Evolutionary conservation across 2,797 vertebrate species (phyloP), one percentile per base, ranked within the genome.

Genomic region (Galagoides demidoff): DNA sequence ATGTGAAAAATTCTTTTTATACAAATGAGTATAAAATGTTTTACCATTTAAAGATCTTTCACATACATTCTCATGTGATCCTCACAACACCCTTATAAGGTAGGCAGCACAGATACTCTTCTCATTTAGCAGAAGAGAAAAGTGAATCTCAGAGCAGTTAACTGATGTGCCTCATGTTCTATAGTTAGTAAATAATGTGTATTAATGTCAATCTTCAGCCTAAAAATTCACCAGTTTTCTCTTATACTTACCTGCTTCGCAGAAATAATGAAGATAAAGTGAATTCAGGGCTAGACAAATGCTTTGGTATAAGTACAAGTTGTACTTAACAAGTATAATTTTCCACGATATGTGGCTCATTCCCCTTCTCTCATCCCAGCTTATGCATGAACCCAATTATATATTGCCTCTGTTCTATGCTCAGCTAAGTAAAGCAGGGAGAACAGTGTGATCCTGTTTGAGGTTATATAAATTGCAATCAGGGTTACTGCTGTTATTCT

Each of bases 231-330:
- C 77, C n/a, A 16, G 23, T n/a, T 79, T 94, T 68, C 43, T 66
- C 59, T 95, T 68, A 43, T 57, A 49, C 43, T 77, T 95, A 64
- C 89, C 92, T 92, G 94, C 91, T 94, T 97, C 95, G 94, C 86
- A 90, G 89, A 66, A 78, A 84, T 94, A 92, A 73, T 95, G 86
- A 97, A 86, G 92, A 94, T 90, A 74, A 94, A 95, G 90, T 95
- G 92, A 96, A 90, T 94, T 92, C 49, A 90, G 90, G 37, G n/a
- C 43, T 96, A 95, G 73, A 95, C 90, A 95, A 96, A 94, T 95
- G 95, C 37, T 94, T 88, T 66, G 49, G 14, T 14, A 4, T 14
- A 52, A 52, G 14, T 52, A 16, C 49, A 52, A 49, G 49, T 86
- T 83, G 87, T 59, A 89, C 70, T 87, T 83, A 43, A 59, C 74